Base-by-base conservation (phyloP, 1,140 invertebrate species). In the Arion vulgaris region DNA sequence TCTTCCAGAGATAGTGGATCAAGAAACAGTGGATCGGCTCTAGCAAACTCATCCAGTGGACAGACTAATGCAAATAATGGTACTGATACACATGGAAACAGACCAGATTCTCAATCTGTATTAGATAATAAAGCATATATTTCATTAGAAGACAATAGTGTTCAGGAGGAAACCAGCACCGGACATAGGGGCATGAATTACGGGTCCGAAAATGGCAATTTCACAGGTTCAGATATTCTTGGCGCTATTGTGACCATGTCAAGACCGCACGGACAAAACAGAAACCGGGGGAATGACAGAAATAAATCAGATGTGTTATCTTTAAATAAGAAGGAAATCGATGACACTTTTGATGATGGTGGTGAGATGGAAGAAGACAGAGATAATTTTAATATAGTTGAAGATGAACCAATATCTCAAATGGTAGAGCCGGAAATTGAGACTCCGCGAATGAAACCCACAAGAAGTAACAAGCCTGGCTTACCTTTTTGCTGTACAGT, bases 401-500 rank as follows among this genome's bases (percentile, higher is more conserved):
- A 49, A 34, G 38, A 66, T n/a, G 53, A 66, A 41, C 23, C n/a
- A n/a, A 15, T 17, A 39, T 2, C 1, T 15, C 36, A 15, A 51
- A 4, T 45, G 4, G 1, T n/a, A 15, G 38, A 17, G 1, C 13
- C 4, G 1, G 57, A 39, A 23, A 26, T 13, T 34, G 39, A 15
- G 45, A 45, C n/a, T 28, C 4, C 28, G 1, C 78, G 9, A 19
- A 0, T 13, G 5, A 53, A 36, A 4, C 78, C 66, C 17, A 28
- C 41, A 28, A 71, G 34, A 57, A 73, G 71, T 38, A 19, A 17
- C 39, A 74, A 62, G 49, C 51, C 39, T 7, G 81, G 84, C 9
- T 83, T 83, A 75, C 74, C 71, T 7, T 90, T 81, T 82, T 87
- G 83, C 57, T 90, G 89, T 66, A 26, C 72, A 19, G 81, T 86